phyloP scores from a whole-genome alignment of 2,797 vertebrate genomes.

The Thaleichthys pacificus region DNA sequence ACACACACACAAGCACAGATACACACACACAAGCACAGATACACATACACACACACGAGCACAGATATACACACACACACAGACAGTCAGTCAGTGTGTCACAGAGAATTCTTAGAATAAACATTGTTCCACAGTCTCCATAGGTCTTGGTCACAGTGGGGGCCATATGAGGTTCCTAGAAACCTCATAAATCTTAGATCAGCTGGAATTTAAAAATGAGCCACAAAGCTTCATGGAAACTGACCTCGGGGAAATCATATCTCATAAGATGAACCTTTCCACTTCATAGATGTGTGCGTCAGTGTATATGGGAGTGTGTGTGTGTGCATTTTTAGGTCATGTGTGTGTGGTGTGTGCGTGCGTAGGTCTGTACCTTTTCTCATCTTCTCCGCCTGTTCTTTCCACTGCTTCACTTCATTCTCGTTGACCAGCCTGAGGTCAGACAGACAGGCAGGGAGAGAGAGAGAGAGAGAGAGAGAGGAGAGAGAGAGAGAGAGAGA shows the following conservation, averaged over 20 bases:
- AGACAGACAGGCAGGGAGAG: conserved; percentile 3
- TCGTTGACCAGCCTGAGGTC: conserved; percentile 93
- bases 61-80: no score
- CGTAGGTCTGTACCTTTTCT: conserved; percentile 83
- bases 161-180: background rate
- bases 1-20: background rate
- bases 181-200: background rate
- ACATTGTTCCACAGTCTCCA: no score
- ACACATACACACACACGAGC: no score
- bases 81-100: no score
- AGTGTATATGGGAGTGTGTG: background rate
- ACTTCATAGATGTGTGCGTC: background rate
- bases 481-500: no score
- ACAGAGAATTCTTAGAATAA: no score
- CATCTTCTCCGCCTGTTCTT: conserved; percentile 99
- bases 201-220: background rate
- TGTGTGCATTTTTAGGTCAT: background rate
- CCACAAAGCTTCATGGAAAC: background rate
- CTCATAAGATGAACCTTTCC: background rate
- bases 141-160: no score
- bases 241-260: background rate
- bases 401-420: conserved; percentile 99
- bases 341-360: conserved; percentile 1
- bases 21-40: no score
- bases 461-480: no score